Percentiles rank a stretch among this genome's conserved stretches.
Conservation (phyloP, 2,113 vertebrate species). For the Ploceus nigricollis region DNA sequence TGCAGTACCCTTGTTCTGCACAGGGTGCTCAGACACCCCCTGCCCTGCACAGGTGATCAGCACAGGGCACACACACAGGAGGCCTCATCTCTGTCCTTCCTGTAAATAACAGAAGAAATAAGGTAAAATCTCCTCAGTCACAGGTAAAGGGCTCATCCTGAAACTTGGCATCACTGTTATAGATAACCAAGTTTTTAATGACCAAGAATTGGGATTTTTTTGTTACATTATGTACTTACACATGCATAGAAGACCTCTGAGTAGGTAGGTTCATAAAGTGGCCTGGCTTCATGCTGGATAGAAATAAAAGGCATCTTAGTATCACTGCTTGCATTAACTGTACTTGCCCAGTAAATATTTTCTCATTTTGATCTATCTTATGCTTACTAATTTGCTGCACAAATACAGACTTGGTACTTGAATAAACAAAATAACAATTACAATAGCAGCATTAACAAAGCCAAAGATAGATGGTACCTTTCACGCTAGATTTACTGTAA, state of each 20-base stretch:
- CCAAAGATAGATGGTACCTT: neutral
- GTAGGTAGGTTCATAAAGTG: neutral
- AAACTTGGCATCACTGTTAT: neutral
- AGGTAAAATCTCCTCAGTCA: neutral
- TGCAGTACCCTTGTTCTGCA: neutral
- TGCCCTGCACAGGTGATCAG: neutral
- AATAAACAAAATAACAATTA: neutral
- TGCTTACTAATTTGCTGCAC: neutral
- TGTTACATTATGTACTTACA: neutral
- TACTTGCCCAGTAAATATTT: neutral
- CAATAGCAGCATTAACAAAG: accelerated
- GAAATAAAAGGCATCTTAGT: neutral
- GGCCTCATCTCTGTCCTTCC: neutral
- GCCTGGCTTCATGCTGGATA: neutral
- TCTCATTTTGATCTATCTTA: neutral
- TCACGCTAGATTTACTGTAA: neutral
- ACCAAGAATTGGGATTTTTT: neutral
- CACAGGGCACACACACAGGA: neutral
- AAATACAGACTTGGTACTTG: neutral
- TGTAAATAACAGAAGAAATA: accelerated
- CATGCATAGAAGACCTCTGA: neutral
- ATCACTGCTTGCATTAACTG: neutral
- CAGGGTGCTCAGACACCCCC: neutral
- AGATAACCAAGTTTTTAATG: neutral
- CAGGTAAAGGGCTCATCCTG: neutral